Percentiles rank a stretch among this genome's conserved stretches.
Conservation (phyloP, 2,113 vertebrate species). For the Erythrolamprus reginae region DNA sequence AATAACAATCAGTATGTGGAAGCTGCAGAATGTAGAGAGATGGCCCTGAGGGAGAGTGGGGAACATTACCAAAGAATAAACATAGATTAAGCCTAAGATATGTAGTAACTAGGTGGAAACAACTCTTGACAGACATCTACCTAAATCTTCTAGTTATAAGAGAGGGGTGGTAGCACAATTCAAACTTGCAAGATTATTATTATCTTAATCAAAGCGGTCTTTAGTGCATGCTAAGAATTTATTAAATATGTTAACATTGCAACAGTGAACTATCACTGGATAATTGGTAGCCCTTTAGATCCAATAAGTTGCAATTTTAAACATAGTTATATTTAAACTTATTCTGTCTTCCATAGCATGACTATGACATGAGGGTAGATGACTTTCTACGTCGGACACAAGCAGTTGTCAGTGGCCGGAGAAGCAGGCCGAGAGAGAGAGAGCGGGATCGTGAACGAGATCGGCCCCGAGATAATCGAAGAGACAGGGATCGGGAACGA, state of each 20-base stretch:
- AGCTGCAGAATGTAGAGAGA: background rate
- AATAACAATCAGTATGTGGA: background rate
- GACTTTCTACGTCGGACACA: slow-evolving; percentile 96
- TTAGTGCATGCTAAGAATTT: background rate
- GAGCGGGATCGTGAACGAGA: slow-evolving; percentile 89
- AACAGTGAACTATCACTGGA: background rate
- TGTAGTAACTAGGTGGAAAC: background rate
- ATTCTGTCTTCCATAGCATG: slow-evolving; percentile 76
- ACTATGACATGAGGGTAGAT: slow-evolving; percentile 98
- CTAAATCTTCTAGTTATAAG: background rate
- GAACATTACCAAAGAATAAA: background rate
- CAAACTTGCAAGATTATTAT: background rate
- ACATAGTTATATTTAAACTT: slow-evolving; percentile 5
- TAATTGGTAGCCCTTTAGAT: background rate
- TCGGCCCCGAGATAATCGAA: slow-evolving; percentile 76
- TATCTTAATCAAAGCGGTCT: background rate
- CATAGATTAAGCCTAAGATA: background rate
- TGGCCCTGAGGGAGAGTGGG: background rate
- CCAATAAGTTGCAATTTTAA: background rate
- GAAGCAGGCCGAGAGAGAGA: slow-evolving; percentile 86
- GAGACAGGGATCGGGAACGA: slow-evolving; percentile 82
- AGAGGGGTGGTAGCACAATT: background rate
- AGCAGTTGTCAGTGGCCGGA: slow-evolving; percentile 89
- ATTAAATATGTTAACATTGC: background rate
- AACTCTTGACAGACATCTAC: background rate